Evolutionary conservation across 1,140 invertebrate genomes (phyloP).

Genomic region (Drosophila pachea): DNA sequence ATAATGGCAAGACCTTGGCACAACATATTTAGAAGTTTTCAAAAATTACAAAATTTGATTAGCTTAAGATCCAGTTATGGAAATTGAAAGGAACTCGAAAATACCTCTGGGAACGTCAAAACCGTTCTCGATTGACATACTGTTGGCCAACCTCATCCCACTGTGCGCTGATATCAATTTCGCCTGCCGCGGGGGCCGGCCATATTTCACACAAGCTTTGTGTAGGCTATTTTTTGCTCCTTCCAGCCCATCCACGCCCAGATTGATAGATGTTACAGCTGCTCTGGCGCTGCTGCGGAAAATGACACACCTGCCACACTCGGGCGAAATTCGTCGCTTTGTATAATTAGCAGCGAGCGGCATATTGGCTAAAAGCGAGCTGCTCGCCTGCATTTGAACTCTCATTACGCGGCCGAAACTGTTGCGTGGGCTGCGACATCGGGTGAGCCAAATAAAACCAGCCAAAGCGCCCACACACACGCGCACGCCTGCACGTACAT

Average conservation of each 20-base stretch:
- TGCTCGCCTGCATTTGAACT: slow-evolving; percentile 47
- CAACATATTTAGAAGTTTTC: too few species aligned
- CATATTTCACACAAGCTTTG: slow-evolving; percentile 3
- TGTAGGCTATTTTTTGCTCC: too few species aligned
- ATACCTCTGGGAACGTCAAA: too few species aligned
- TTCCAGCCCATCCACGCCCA: too few species aligned
- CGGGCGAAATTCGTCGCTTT: neutral
- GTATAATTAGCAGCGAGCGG: slow-evolving; percentile 59
- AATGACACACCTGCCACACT: slow-evolving; percentile 44
- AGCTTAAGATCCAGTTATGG: too few species aligned
- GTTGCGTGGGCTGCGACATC: slow-evolving; percentile 32
- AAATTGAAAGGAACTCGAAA: too few species aligned
- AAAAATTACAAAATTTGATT: too few species aligned
- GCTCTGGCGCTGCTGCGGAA: slow-evolving; percentile 38
- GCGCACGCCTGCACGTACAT: neutral
- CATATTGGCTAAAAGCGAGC: slow-evolving; percentile 41
- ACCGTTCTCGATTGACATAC: too few species aligned
- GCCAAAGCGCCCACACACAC: slow-evolving; percentile 54
- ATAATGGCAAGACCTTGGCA: too few species aligned
- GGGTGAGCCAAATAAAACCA: slow-evolving; percentile 32
- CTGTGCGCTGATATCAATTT: too few species aligned
- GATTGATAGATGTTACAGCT: slow-evolving; percentile 4
- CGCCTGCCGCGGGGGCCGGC: neutral
- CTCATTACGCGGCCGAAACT: slow-evolving; percentile 52
- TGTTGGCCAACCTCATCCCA: too few species aligned